Percentiles rank a stretch among this genome's conserved stretches.
Conservation (phyloP, 1,140 invertebrate species). For the Caenorhabditis briggsae region DNA sequence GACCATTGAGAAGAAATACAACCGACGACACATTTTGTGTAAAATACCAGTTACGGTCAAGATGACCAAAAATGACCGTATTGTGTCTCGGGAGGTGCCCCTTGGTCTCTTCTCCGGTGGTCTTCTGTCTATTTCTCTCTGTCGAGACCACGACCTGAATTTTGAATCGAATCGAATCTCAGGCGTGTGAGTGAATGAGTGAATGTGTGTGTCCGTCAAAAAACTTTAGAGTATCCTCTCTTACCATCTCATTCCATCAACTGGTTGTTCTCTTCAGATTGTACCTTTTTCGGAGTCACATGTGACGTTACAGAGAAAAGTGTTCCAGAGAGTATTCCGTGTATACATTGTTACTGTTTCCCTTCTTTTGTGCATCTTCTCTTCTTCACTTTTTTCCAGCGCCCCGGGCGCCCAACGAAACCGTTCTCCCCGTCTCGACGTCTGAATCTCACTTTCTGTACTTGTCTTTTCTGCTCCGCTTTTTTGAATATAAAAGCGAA, state of each 20-base stretch:
- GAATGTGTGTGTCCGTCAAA: slow-evolving; percentile 30
- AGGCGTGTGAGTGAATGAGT: slow-evolving; percentile 32
- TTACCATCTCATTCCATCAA: not conserved
- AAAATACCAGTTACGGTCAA: slow-evolving; percentile 51
- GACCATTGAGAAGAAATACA: slow-evolving; percentile 14
- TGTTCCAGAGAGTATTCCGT: slow-evolving; percentile 20
- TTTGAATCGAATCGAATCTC: slow-evolving; percentile 53
- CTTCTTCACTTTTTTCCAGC: slow-evolving; percentile 25
- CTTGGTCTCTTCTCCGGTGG: not conserved
- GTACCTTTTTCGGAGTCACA: not conserved
- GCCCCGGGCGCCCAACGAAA: slow-evolving; percentile 34
- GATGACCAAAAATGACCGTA: slow-evolving; percentile 54
- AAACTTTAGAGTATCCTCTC: slow-evolving; percentile 31
- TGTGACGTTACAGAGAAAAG: slow-evolving; percentile 4
- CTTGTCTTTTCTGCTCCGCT: slow-evolving; percentile 43
- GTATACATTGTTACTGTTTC: slow-evolving; percentile 51
- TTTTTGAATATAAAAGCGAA: slow-evolving; percentile 56
- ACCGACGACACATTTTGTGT: not conserved
- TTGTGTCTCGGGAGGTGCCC: not conserved
- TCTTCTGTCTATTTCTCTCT: slow-evolving; percentile 2
- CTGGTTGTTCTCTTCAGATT: slow-evolving; percentile 14
- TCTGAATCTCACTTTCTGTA: slow-evolving; percentile 41
- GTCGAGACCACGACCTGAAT: slow-evolving; percentile 52
- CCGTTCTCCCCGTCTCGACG: slow-evolving; percentile 36
- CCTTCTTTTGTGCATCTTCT: slow-evolving; percentile 6